These are phyloP conservation scores for Azorinus chamasolen DNA, from an alignment of 2,888 invertebrate genomes.

Conservation along the genomic window DNA sequence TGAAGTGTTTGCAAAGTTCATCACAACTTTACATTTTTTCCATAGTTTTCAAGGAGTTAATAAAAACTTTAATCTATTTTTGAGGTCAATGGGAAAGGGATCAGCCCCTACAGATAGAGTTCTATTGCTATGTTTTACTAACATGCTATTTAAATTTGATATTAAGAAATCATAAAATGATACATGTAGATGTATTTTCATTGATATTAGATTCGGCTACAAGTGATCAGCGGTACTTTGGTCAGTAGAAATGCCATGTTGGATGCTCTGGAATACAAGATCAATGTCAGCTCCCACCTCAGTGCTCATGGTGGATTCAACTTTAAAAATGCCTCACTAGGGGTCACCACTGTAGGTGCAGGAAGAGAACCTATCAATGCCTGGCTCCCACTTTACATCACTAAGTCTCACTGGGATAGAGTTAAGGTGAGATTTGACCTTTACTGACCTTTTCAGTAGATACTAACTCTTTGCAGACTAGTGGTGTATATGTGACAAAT, in stretches of 20 bases:
- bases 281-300: constrained; percentile 69
- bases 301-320: constrained; percentile 74
- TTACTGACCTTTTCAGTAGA: background rate
- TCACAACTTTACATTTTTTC: too few species aligned
- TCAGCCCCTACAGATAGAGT: too few species aligned
- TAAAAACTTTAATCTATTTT: too few species aligned
- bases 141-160: too few species aligned
- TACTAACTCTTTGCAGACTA: too few species aligned
- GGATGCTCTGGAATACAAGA: constrained; percentile 74
- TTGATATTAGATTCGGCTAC: constrained; percentile 60
- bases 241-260: constrained; percentile 70
- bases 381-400: constrained; percentile 74
- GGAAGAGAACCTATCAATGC: constrained; percentile 77
- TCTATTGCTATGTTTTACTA: too few species aligned
- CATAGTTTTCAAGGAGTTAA: too few species aligned
- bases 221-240: constrained; percentile 70
- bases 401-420: constrained; percentile 71
- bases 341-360: constrained; percentile 71
- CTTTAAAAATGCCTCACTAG: constrained; percentile 55
- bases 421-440: constrained; percentile 66
- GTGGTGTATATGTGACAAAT: background rate
- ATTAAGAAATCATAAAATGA: too few species aligned
- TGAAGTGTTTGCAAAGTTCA: too few species aligned
- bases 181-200: background rate
- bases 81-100: too few species aligned